Conservation (phyloP, 2,888 invertebrate species). For the Spodoptera littoralis region DNA sequence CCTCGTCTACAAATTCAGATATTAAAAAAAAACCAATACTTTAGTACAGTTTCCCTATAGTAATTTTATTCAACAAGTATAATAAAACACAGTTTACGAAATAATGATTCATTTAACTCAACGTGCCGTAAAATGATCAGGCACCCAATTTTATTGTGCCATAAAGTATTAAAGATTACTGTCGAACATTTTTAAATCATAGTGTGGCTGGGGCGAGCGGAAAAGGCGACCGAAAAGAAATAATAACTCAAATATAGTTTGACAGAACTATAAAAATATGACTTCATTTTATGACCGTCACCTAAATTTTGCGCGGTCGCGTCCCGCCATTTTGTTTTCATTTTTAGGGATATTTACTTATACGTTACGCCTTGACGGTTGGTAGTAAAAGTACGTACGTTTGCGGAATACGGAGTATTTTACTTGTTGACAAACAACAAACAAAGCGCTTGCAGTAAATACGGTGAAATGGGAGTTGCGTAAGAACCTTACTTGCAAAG, state of each 20-base stretch:
- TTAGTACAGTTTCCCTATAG: too few relatives aligned
- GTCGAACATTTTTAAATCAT: conserved; percentile 1
- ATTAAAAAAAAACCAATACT: too few relatives aligned
- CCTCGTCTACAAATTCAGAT: too few relatives aligned
- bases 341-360: conserved; percentile 1
- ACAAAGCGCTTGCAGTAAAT: background rate
- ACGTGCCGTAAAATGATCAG: conserved; percentile 13
- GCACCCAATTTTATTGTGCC: conserved; percentile 5
- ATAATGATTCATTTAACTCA: conserved; percentile 8
- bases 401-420: conserved; percentile 2
- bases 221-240: conserved; percentile 11
- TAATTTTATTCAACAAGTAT: background rate
- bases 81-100: background rate
- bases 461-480: background rate
- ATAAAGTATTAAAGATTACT: conserved; percentile 18
- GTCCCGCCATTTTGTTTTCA: conserved; percentile 1
- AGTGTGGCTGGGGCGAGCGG: conserved; percentile 2
- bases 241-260: conserved; percentile 28
- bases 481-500: too few relatives aligned
- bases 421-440: background rate
- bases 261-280: conserved; percentile 35
- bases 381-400: conserved; percentile 1
- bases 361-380: background rate
- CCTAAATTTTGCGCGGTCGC: conserved; percentile 8
- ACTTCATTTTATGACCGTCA: conserved; percentile 21